Evolutionary conservation across 2,113 vertebrate genomes (phyloP).

Genomic region (Dipodomys stephensi): DNA sequence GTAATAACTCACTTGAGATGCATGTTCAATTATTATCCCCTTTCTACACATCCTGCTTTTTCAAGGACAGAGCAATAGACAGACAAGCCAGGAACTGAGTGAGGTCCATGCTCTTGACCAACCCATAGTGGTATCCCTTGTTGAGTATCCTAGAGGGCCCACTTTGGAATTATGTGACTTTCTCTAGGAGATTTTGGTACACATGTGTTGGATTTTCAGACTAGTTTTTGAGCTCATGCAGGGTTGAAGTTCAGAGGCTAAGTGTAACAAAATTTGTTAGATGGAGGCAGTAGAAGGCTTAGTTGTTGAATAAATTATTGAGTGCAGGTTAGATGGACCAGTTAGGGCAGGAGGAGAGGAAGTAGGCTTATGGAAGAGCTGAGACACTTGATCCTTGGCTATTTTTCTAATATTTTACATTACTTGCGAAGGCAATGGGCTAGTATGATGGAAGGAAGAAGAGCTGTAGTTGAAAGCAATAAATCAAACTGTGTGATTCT

Average conservation of each 20-base stretch:
- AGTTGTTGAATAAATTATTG: not conserved
- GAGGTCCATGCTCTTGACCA: too few species aligned
- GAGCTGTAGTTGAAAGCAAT: not conserved
- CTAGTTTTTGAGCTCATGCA: not conserved
- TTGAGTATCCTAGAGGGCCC: not conserved
- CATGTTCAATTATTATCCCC: not conserved
- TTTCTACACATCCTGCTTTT: not conserved
- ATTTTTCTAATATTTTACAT: not conserved
- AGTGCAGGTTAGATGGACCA: not conserved
- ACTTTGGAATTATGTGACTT: not conserved
- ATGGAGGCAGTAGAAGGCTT: not conserved
- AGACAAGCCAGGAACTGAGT: not conserved
- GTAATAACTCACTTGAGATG: not conserved
- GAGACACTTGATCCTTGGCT: constrained; percentile 16
- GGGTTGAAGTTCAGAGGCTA: not conserved
- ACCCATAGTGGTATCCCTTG: not conserved
- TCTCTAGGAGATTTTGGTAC: not conserved
- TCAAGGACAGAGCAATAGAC: not conserved
- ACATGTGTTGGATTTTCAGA: not conserved
- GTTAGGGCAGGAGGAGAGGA: not conserved
- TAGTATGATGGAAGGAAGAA: not conserved
- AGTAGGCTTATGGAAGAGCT: not conserved
- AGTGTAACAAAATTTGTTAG: not conserved
- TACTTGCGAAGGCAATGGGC: not conserved
- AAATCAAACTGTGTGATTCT: not conserved